These are phyloP conservation scores for Melanaphis sacchari DNA, from an alignment of 1,140 invertebrate genomes.

Conservation along the genomic window DNA sequence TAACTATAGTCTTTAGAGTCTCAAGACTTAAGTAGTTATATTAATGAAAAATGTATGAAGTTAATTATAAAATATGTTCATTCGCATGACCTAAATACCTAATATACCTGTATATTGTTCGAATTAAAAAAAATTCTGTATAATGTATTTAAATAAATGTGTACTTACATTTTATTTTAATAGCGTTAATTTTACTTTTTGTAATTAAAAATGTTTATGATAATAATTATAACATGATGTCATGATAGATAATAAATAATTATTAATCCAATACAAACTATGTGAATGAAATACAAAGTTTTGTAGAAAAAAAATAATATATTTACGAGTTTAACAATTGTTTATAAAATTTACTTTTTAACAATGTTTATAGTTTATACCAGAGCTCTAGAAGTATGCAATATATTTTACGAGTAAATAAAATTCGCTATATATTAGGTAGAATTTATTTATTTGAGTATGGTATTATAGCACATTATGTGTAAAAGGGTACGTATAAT, in stretches of 20 bases:
- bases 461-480: conserved; percentile 13
- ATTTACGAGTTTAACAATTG: not conserved
- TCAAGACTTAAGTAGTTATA: too few species aligned
- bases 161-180: not conserved
- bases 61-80: too few species aligned
- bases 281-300: not conserved
- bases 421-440: not conserved
- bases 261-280: not conserved
- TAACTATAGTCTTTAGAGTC: too few species aligned
- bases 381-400: not conserved
- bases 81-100: too few species aligned
- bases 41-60: too few species aligned
- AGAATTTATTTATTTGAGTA: not conserved
- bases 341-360: not conserved
- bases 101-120: too few species aligned
- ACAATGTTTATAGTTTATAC: not conserved
- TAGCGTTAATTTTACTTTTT: not conserved
- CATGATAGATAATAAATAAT: not conserved
- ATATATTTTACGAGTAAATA: not conserved
- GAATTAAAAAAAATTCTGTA: too few species aligned
- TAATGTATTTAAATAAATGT: not conserved
- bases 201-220: not conserved
- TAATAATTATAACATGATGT: not conserved
- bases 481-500: not conserved
- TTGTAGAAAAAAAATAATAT: not conserved